phyloP scores from a whole-genome alignment of 2,888 invertebrate species.

The Andrena flavipes region DNA sequence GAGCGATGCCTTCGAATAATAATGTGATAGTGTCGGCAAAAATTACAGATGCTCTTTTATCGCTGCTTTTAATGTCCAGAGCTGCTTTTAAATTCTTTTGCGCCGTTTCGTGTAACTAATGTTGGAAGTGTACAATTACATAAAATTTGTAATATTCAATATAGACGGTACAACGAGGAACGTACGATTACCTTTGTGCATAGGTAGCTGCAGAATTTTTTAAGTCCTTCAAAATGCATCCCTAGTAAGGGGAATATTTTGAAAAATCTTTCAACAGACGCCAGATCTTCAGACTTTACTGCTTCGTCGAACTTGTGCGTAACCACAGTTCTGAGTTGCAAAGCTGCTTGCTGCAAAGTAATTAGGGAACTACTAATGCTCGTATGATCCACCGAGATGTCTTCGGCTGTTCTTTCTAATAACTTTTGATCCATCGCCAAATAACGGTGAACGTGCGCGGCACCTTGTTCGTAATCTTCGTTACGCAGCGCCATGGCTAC shows the following conservation, averaged over 20 bases:
- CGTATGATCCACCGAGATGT: constrained; percentile 90
- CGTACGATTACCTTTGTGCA: constrained; percentile 89
- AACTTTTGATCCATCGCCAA: constrained; percentile 96
- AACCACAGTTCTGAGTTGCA: constrained; percentile 89
- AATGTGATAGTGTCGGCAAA: constrained; percentile 94
- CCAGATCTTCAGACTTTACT: constrained; percentile 93
- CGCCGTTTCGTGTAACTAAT: constrained; percentile 88
- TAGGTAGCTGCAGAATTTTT: constrained; percentile 94
- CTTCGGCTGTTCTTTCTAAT: constrained; percentile 90
- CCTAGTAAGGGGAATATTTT: constrained; percentile 98
- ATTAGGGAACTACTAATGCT: constrained; percentile 90
- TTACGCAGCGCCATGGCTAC: constrained; percentile 96
- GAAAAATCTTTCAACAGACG: constrained; percentile 97
- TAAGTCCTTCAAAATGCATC: constrained; percentile 95
- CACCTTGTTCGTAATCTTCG: constrained; percentile 98
- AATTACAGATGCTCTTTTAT: constrained; percentile 91
- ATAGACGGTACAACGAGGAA: neutral
- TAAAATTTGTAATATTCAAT: constrained; percentile 5
- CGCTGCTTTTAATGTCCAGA: constrained; percentile 88
- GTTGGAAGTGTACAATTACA: constrained; percentile 4
- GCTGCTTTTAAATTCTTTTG: constrained; percentile 90
- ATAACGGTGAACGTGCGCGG: constrained; percentile 97
- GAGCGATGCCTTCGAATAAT: constrained; percentile 94
- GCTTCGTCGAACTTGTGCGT: constrained; percentile 96
- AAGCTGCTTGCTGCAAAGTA: constrained; percentile 91